Evolutionary conservation across 1,140 invertebrate species (phyloP), one percentile per base, ranked within the genome.

Genomic region (Drosophila burlai): DNA sequence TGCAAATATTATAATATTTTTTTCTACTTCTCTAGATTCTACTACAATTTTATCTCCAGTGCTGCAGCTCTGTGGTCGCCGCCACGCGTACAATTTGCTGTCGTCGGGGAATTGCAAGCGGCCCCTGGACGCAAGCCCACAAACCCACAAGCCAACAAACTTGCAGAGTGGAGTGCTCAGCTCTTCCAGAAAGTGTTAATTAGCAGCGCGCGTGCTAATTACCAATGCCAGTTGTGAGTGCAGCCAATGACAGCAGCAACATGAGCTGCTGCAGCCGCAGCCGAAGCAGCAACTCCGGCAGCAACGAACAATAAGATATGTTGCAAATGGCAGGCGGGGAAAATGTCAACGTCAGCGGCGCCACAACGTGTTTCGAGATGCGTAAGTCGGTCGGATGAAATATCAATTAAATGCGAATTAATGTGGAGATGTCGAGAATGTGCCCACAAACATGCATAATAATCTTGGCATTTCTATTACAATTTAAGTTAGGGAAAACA

Each of bases 71-170:
- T 43, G 69, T 50, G 67, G 80, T 47, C 45, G 31, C 63, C 47
- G 67, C 80, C 84, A 87, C 83, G 83, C 83, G 83, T 83, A 84
- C 72, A 89, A 77, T 80, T 89, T 65, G 75, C 58, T 45, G 76
- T 59, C 66, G 64, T 63, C 46, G 69, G 79, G 80, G 72, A 77
- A 80, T 89, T 63, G 76, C 59, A n/a, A 43, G 76, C 65, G 65
- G 65, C 63, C 55, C 64, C 73, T 76, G 63, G 47, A 43, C 74
- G 59, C 74, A 65, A 60, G 38, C 76, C 78, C 75, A 76, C 40
- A 76, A 57, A 57, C 54, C 54, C 60, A 64, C 47, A 65, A 29
- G 34, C 26, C 24, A 36, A 21, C 29, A 47, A 13, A 61, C 43
- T 47, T 42, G 54, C 61, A 36, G 52, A 43, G 43, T 62, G 57